Base-by-base conservation (phyloP, 2,113 vertebrate genomes). In the Datnioides undecimradiatus region DNA sequence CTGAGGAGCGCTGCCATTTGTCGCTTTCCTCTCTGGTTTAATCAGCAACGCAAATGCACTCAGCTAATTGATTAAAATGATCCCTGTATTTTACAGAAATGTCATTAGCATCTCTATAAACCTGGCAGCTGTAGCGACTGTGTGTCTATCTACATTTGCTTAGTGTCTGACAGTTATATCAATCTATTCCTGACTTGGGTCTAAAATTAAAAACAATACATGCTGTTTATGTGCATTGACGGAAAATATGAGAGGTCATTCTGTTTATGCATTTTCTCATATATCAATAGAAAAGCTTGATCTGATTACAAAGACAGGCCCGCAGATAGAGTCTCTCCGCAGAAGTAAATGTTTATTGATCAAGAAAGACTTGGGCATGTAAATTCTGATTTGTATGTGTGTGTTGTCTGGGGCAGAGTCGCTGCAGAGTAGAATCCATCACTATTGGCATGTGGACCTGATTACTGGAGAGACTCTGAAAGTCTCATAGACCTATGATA, bases 371-470 rank as follows among this genome's bases (percentile, higher is more conserved):
- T 82, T 46, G 89, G 77, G 78, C 92, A 93, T 94, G 91, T 91
- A 89, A 89, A 94, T 93, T 90, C 87, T 84, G 89, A 91, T 92
- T 90, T 90, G 90, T 93, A 82, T 91, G 86, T 87, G 85, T 49
- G 81, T 54, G 70, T 77, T 77, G 86, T 90, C 80, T 74, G 52
- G 73, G 62, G 63, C 66, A 21, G 82, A 40, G 76, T 33, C 16
- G 81, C 88, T 67, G 79, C 81, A 76, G 75, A 80, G 66, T 76
- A 40, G 84, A 92, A 95, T 95, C 93, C 93, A 95, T 95, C 94
- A 95, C 89, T 93, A 95, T 95, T 90, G 94, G 91, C 95, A 95
- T 90, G 86, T 92, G 85, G 66, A 85, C 88, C 86, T 93, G 94
- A 95, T 94, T 94, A 94, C 93, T 89, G 65, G 82, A 88, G 89